These are phyloP conservation scores for Lochmaea capreae DNA, from an alignment of 2,888 invertebrate species.

Conservation along the genomic window DNA sequence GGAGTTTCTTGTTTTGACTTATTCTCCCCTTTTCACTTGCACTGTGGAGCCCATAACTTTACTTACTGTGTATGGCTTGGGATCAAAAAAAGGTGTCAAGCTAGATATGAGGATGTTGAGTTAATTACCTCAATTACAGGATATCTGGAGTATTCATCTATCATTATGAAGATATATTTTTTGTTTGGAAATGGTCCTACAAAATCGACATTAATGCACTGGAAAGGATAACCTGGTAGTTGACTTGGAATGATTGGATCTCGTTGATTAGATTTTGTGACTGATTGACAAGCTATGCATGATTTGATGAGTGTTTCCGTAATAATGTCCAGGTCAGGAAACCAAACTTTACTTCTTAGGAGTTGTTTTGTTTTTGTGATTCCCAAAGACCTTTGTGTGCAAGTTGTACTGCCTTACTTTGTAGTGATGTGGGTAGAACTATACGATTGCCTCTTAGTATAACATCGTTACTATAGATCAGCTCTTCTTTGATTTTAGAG, in stretches of 20 bases:
- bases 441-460: neutral
- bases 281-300: neutral
- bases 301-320: neutral
- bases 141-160: neutral
- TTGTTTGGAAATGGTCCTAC: neutral
- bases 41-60: too few species aligned
- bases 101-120: neutral
- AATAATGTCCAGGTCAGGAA: neutral
- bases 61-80: too few species aligned
- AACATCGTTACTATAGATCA: neutral
- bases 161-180: neutral
- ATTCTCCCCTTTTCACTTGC: too few species aligned
- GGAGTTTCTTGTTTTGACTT: too few species aligned
- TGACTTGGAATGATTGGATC: neutral
- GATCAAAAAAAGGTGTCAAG: too few species aligned
- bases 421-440: neutral
- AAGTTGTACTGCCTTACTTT: neutral
- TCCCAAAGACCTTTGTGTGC: too few species aligned
- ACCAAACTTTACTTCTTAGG: too few species aligned
- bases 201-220: neutral
- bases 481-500: neutral
- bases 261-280: neutral
- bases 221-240: neutral
- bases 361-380: too few species aligned
- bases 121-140: neutral